These are phyloP conservation scores for Machimus rusticus DNA, from an alignment of 2,888 invertebrate genomes.

Conservation along the genomic window DNA sequence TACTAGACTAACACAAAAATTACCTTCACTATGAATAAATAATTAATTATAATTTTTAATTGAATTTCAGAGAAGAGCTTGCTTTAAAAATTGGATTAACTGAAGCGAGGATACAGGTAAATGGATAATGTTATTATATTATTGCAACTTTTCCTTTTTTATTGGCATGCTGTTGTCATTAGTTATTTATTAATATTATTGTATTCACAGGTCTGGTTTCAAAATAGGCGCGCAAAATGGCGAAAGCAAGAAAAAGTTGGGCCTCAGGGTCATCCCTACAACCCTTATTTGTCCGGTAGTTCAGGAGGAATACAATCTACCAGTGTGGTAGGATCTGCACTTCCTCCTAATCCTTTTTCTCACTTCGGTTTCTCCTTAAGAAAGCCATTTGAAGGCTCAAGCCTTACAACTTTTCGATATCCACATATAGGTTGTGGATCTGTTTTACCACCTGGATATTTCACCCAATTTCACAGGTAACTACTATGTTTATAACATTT, in stretches of 20 bases:
- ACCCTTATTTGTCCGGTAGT: conserved; percentile 78
- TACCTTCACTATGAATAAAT: no score
- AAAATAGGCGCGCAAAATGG: conserved; percentile 92
- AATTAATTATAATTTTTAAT: background rate
- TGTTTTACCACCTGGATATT: conserved; percentile 69
- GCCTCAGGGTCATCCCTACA: conserved; percentile 89
- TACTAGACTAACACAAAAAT: no score
- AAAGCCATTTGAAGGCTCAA: conserved; percentile 75
- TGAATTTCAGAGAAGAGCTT: conserved; percentile 83
- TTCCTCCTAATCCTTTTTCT: conserved; percentile 80
- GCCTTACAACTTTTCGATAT: conserved; percentile 77
- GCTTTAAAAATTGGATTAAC: conserved; percentile 95
- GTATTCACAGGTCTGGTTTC: conserved; percentile 86
- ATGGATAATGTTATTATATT: background rate
- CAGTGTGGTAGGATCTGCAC: conserved; percentile 74
- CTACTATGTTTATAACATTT: background rate
- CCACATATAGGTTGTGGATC: conserved; percentile 66
- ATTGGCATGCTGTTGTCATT: background rate
- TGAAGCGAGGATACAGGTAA: conserved; percentile 93
- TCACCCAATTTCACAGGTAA: conserved; percentile 66
- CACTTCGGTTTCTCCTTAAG: conserved; percentile 79
- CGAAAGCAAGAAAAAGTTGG: conserved; percentile 93
- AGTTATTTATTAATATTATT: background rate
- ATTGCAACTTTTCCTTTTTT: background rate
- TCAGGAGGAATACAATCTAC: conserved; percentile 69